phyloP scores from a whole-genome alignment of 2,113 vertebrate genomes.

The Naja naja region DNA sequence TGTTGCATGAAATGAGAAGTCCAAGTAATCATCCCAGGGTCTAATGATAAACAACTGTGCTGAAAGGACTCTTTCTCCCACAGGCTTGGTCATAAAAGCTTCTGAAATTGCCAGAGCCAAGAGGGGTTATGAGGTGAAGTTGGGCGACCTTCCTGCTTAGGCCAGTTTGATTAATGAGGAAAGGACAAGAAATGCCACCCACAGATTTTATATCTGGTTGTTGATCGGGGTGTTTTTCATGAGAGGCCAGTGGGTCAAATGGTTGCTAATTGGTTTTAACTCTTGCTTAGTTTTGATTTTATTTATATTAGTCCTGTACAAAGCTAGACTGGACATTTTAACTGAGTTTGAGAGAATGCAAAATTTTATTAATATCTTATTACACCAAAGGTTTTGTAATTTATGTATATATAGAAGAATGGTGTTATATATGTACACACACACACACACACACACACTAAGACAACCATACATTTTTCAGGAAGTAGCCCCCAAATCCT shows the following conservation, averaged over 20 bases:
- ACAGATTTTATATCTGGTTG: accelerated
- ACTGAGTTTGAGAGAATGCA: not conserved
- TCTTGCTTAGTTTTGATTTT: not conserved
- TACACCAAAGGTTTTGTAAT: not conserved
- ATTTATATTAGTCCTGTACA: not conserved
- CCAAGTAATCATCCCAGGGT: not conserved
- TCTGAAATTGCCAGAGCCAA: conserved; percentile 1
- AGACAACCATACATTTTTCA: not conserved
- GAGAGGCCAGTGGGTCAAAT: not conserved
- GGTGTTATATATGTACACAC: too few species aligned
- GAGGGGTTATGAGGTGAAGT: not conserved
- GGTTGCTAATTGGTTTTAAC: not conserved
- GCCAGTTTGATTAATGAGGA: conserved; percentile 20
- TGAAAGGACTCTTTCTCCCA: conserved; percentile 29
- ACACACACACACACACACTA: not conserved
- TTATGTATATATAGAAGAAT: too few species aligned
- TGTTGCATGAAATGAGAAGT: not conserved
- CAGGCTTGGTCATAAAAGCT: not conserved
- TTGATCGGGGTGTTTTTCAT: not conserved
- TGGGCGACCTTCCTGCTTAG: not conserved
- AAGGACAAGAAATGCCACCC: conserved; percentile 10
- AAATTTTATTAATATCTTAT: not conserved
- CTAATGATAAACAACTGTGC: conserved; percentile 4
- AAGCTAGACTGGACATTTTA: not conserved
- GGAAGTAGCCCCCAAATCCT: not conserved